Base-by-base conservation (phyloP, 2,113 vertebrate genomes). In the Cynocephalus volans region DNA sequence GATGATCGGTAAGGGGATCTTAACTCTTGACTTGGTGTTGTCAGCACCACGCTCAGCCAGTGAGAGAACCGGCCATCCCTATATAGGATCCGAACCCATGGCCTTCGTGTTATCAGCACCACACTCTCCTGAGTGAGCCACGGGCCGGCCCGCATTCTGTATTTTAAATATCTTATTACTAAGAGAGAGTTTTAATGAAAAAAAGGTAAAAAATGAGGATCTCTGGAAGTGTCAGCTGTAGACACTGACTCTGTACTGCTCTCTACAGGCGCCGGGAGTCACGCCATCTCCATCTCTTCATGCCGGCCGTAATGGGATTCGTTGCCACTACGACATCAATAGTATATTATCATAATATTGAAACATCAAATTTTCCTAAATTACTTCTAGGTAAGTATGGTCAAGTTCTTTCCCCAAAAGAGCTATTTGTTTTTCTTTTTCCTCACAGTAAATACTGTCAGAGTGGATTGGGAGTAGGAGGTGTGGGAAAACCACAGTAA, bases 301-400 rank as follows among this genome's bases (percentile, higher is more conserved):
- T 99, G 97, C 99, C 99, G 0, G 99, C 99, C 0, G 99, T 99
- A 88, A 99, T 99, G 99, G 99, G 99, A 28, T 99, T 99, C 96
- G 98, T 99, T 31, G 99, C 99, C 67, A 99, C 99, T 0, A 99
- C 99, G 0, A 99, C 99, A 1, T 99, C 99, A 3, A 99, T 99
- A 75, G 99, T 99, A 17, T 99, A 99, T 97, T 99, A 99, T 85
- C 99, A 99, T 98, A 99, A 99, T 94, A 99, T 99, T 13, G 99
- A 99, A 98, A 99, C 99, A 3, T 99, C 99, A 80, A 99, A 99
- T 98, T 99, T 99, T 95, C 99, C 99, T 54, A 99, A 99, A 97
- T 98, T 99, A 88, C 98, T 99, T 72, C 98, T 99, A n/a, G 99
- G 99, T 99, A 98, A 99, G 99, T 98, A 62, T 31, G 5, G 75